Evolutionary conservation across 2,888 invertebrate species (phyloP), one percentile per base, ranked within the genome.

Genomic region (Elgonia sp.): DNA sequence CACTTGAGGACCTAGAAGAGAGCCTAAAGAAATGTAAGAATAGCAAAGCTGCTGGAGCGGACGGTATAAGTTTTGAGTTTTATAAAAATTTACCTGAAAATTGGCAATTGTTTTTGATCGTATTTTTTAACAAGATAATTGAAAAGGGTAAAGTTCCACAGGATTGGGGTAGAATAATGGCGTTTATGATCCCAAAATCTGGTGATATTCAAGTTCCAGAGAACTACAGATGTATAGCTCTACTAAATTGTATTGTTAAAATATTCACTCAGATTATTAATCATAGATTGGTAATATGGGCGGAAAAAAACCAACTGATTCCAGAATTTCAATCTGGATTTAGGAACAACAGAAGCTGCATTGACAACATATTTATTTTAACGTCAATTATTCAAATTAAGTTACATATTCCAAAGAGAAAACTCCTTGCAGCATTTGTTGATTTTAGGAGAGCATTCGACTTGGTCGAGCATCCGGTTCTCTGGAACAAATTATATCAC

Each of bases 371-470:
- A 7, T 53, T 53, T n/a, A 53, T n/a, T 53, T n/a, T 12, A 6
- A 12, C 4, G 6, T 0, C 53, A 3, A 0, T 53, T 16, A 53
- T 53, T 3, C 53, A 53, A n/a, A 53, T 53, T n/a, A 53, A n/a
- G 16, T n/a, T 53, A 53, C 6, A n/a, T 53, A 14, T n/a, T 12
- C 53, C 53, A 14, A 53, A 53, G n/a, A 53, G 53, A 53, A 53
- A 53, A n/a, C n/a, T 53, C n/a, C 16, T 53, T n/a, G 53, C 53
- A n/a, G 16, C 6, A 1, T 53, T 53, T 53, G n/a, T 53, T 3
- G 53, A 53, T n/a, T 53, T 53, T 53, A n/a, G n/a, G n/a, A 53
- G 53, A 53, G 53, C 53, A n/a, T 53, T 53, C 6, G 53, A 53
- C 53, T n/a, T n/a, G 16, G n/a, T 53, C n/a, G 53, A 14, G 16